A percentile compares a stretch with the other conserved stretches of the same genome.
Conservation (phyloP, 2,888 invertebrate species). For the Nasonovia ribisnigri region DNA sequence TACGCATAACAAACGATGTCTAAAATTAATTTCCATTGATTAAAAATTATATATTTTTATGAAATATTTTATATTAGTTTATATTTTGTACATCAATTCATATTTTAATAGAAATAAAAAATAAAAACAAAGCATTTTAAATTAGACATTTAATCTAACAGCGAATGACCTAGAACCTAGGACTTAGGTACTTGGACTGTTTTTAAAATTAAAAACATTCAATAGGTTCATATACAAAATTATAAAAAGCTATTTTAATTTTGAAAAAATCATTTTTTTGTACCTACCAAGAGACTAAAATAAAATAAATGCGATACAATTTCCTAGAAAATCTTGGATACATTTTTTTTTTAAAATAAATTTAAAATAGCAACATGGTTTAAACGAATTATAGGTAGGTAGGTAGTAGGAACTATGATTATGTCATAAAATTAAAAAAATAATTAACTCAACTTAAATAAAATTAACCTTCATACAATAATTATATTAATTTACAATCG, state of each 20-base stretch:
- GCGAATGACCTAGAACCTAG: not conserved
- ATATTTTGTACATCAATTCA: not conserved
- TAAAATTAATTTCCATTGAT: not conserved
- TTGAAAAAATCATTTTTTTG: not conserved
- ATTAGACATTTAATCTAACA: not conserved
- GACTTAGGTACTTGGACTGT: not conserved
- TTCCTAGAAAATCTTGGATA: not conserved
- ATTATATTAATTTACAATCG: not conserved
- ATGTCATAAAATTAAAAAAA: not conserved
- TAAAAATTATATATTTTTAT: not conserved
- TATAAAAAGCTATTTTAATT: not conserved
- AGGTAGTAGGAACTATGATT: not conserved
- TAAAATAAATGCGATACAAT: not conserved
- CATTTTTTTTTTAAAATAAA: not conserved
- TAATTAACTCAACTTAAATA: not conserved
- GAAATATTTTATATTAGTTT: not conserved
- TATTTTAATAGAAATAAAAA: not conserved
- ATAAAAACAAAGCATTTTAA: too few species aligned
- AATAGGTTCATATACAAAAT: not conserved
- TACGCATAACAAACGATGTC: conserved; percentile 3
- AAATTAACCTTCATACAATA: conserved; percentile 1
- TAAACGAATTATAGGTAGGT: not conserved
- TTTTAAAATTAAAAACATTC: not conserved
- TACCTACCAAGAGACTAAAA: not conserved
- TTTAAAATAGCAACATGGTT: not conserved